Percentiles rank a stretch among this genome's conserved stretches.
Conservation (phyloP, 2,797 vertebrate genomes). For the Sebastolobus alascanus region DNA sequence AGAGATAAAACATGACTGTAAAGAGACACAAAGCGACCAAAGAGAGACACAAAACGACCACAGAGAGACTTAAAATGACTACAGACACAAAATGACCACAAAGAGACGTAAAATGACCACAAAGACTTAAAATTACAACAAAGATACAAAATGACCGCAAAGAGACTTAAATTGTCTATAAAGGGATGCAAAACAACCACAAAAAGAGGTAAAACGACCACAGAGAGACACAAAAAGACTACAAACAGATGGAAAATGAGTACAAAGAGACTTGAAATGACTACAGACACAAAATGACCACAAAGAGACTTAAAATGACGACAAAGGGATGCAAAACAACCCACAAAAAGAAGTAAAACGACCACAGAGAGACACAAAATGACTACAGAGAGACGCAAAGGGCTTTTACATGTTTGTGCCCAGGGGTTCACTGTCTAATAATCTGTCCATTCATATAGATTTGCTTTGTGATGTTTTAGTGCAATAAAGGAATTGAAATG, state of each 20-base stretch:
- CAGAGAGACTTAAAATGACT: no score
- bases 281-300: no score
- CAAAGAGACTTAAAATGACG: no score
- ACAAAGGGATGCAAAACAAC: neutral
- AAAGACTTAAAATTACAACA: neutral
- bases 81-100: no score
- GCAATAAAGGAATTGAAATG: neutral
- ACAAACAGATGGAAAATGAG: no score
- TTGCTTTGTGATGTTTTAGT: neutral
- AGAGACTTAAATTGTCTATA: neutral
- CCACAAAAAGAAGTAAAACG: neutral
- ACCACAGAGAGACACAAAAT: neutral
- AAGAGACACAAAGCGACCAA: no score
- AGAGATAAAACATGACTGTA: neutral
- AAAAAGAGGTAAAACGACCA: neutral
- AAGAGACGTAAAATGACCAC: neutral
- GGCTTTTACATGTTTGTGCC: neutral
- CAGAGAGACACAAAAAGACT: neutral
- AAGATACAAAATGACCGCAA: neutral
- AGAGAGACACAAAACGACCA: neutral
- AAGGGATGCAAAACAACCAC: neutral
- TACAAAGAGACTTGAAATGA: no score
- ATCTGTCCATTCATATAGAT: neutral
- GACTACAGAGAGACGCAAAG: no score
- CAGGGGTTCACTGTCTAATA: neutral